These are phyloP conservation scores for Blomia tropicalis DNA, from an alignment of 2,888 invertebrate species.

Conservation along the genomic window DNA sequence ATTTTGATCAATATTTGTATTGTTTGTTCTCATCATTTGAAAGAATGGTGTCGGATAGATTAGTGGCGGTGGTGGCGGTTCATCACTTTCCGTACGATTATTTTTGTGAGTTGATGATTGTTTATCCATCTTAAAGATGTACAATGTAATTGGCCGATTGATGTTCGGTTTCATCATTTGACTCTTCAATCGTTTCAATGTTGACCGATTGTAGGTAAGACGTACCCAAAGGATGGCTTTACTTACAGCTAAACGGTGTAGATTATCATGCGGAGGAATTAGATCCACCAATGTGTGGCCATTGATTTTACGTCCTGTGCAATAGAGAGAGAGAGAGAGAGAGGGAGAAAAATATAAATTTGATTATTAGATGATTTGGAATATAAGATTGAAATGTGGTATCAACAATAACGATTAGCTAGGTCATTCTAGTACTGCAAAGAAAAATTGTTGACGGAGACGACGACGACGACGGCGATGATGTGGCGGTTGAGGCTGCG, in stretches of 20 bases:
- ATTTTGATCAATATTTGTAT: neutral
- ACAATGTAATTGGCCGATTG: slow-evolving; percentile 46
- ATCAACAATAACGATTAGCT: too few species aligned
- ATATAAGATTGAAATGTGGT: too few species aligned
- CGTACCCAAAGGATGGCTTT: slow-evolving; percentile 62
- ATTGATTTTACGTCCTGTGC: slow-evolving; percentile 59
- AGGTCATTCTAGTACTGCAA: too few species aligned
- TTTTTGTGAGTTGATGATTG: too few species aligned
- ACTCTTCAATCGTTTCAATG: slow-evolving; percentile 33
- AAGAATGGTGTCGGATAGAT: slow-evolving; percentile 1
- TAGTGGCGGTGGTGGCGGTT: neutral
- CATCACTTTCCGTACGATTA: neutral
- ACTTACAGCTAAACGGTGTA: slow-evolving; percentile 50
- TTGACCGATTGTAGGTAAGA: slow-evolving; percentile 42
- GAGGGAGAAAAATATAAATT: neutral
- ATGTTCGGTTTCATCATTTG: slow-evolving; percentile 33
- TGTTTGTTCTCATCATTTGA: neutral
- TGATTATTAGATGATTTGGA: too few species aligned
- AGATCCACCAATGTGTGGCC: slow-evolving; percentile 72
- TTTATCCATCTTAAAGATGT: slow-evolving; percentile 49
- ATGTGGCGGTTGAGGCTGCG: too few species aligned
- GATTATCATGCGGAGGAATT: slow-evolving; percentile 49
- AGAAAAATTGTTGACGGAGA: too few species aligned
- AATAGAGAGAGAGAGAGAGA: slow-evolving; percentile 30
- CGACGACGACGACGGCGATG: too few species aligned